These are phyloP conservation scores for Amblyornis subalaris DNA, from an alignment of 2,113 vertebrate genomes.

Conservation along the genomic window DNA sequence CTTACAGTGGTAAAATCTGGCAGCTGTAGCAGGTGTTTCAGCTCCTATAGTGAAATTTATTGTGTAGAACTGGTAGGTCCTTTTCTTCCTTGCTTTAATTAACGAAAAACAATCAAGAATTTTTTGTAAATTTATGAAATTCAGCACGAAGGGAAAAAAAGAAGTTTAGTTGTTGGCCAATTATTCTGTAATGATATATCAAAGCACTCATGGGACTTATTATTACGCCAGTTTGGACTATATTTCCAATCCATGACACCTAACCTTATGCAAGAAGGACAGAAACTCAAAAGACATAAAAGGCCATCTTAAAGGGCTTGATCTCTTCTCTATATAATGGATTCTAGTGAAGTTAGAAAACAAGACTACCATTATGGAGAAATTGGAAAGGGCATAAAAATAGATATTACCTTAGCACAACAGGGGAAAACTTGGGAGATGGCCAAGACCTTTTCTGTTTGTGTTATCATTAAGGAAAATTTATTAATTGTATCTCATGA, in stretches of 20 bases:
- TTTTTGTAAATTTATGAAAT: neutral
- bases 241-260: neutral
- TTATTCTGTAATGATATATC: neutral
- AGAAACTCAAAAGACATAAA: neutral
- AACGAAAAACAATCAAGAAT: neutral
- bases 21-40: neutral
- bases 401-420: neutral
- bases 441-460: neutral
- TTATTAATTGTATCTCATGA: neutral
- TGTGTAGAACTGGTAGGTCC: neutral
- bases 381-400: neutral
- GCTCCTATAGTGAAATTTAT: neutral
- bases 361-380: neutral
- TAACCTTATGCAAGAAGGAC: neutral
- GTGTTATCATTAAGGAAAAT: neutral
- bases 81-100: neutral
- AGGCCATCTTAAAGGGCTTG: neutral
- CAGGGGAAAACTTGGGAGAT: neutral
- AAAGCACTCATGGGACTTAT: neutral
- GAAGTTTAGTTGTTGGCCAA: neutral
- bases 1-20: neutral
- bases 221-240: neutral
- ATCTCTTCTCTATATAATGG: neutral
- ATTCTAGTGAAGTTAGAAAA: neutral
- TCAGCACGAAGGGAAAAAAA: neutral